Conservation (phyloP, 2,888 invertebrate genomes). For the Ormyrus rosae region DNA sequence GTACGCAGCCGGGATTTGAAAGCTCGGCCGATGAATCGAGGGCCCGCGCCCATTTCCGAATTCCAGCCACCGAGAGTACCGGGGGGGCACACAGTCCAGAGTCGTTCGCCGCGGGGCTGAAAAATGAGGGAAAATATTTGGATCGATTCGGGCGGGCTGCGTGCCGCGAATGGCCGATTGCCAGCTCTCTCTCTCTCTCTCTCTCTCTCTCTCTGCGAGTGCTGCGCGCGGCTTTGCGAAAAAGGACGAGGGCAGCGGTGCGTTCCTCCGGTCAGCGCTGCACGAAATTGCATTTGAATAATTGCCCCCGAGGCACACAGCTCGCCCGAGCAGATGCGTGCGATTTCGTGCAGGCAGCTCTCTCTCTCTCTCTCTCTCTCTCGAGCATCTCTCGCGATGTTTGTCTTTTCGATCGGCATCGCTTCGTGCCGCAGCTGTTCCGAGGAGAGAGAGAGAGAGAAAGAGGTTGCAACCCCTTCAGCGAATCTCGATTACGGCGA, state of each 20-base stretch:
- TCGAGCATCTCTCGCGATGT: slow-evolving; percentile 15
- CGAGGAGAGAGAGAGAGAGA: no score
- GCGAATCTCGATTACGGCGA: slow-evolving; percentile 16
- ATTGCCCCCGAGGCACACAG: slow-evolving; percentile 48
- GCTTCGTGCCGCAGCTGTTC: slow-evolving; percentile 14
- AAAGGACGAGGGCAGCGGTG: slow-evolving; percentile 18
- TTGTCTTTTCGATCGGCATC: slow-evolving; percentile 37
- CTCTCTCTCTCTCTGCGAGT: no score
- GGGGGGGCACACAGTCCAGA: background rate
- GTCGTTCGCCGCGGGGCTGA: background rate
- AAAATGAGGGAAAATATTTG: slow-evolving; percentile 48
- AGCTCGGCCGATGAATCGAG: no score
- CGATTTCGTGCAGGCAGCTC: slow-evolving; percentile 21
- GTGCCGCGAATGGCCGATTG: slow-evolving; percentile 18
- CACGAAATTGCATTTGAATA: slow-evolving; percentile 55
- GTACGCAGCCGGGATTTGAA: no score
- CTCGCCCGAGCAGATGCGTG: slow-evolving; percentile 39
- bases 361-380: no score
- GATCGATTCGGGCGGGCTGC: slow-evolving; percentile 23
- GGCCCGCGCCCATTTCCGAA: background rate
- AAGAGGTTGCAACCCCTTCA: background rate
- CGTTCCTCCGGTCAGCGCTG: background rate
- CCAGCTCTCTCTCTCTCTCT: background rate
- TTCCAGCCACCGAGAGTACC: background rate
- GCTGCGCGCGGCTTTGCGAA: background rate